These are phyloP conservation scores for Eudyptes chrysolophus DNA, from an alignment of 2,113 vertebrate genomes.

Conservation along the genomic window DNA sequence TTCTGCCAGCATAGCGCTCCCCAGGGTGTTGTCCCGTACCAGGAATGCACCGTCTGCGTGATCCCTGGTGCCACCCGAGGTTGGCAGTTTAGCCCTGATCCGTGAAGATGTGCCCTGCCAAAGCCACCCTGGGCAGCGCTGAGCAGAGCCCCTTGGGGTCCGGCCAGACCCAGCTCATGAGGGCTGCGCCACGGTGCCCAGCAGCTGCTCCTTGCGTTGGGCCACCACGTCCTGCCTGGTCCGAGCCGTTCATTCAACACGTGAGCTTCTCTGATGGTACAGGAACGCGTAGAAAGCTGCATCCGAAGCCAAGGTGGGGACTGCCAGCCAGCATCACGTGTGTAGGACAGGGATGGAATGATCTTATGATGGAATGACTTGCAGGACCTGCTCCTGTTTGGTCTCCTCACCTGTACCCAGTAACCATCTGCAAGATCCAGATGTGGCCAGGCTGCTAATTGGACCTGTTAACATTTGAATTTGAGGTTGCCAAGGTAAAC, in stretches of 20 bases:
- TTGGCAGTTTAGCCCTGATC: not conserved
- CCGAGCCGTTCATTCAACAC: not conserved
- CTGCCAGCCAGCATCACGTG: not conserved
- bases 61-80: not conserved
- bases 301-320: not conserved
- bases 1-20: not conserved
- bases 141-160: not conserved
- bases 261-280: not conserved
- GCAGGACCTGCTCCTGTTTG: not conserved
- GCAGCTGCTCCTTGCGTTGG: not conserved
- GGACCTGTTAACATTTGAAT: not conserved
- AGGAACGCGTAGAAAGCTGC: not conserved
- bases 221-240: not conserved
- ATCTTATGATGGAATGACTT: not conserved
- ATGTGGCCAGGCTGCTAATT: not conserved
- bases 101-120: not conserved
- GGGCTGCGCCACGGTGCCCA: not conserved
- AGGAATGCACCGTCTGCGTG: not conserved
- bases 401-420: not conserved
- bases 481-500: not conserved
- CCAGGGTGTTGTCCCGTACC: not conserved
- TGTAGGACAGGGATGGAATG: not conserved
- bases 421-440: not conserved
- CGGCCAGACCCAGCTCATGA: accelerated
- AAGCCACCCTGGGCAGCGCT: not conserved